Base-by-base conservation (phyloP, 2,888 invertebrate species). In the Hirtodrosophila histrioides region DNA sequence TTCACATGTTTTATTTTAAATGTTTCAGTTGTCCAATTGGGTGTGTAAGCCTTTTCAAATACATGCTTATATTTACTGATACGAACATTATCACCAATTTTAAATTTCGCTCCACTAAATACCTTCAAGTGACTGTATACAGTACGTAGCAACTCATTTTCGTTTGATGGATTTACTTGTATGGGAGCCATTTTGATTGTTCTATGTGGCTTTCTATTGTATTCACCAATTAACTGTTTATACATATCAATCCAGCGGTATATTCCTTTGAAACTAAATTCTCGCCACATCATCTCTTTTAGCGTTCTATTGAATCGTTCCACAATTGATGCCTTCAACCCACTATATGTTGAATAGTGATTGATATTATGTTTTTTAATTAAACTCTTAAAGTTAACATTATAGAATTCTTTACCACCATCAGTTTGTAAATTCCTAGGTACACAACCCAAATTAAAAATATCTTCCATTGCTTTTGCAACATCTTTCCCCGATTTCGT, bases 11-110 rank as follows among this genome's bases (percentile, higher is more conserved):
- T 51, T 58, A 88, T 77, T 57, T 73, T 71, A 67, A 89, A 88
- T 46, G 88, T 67, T 67, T 89, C 88, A 10, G 78, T 78, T n/a
- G 85, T 78, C 86, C 88, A 89, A 57, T 85, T 82, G 1, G 86
- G 82, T 37, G 84, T 87, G 67, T 81, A 89, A 2, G 84, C 83
- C 54, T 66, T 70, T 55, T 61, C 64, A 56, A 68, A 71, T 35
- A 54, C 10, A 69, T 73, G 58, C 41, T 73, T 66, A 40, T 66
- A 69, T 61, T 73, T 68, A 61, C 67, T 71, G 56, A 72, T 68
- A 48, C 75, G 55, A 23, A 71, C 66, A 48, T 51, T 12, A 50
- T 65, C 74, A 7, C 49, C 50, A 5, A 27, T 6, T 5, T 6
- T 27, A 27, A 5, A 2, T 27, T 27, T 27, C 6, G 27, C 27